A percentile compares a stretch with the other conserved stretches of the same genome.
Conservation (phyloP, 1,140 invertebrate genomes). For the Drosophila tropicalis region DNA sequence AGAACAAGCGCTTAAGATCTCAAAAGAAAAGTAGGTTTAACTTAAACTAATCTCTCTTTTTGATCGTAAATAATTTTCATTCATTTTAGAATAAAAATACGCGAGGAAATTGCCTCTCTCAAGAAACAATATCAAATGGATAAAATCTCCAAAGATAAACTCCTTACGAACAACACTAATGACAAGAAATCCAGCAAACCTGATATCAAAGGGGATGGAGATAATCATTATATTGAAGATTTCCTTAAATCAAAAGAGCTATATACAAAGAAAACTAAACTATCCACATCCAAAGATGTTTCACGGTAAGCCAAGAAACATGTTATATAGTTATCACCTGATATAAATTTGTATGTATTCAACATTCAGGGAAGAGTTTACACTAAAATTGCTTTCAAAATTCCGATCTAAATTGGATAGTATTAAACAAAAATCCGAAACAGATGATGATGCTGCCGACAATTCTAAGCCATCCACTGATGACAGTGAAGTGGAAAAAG, state of each 20-base stretch:
- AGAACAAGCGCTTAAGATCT: conserved; percentile 85
- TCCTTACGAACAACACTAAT: conserved; percentile 62
- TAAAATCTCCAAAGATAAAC: conserved; percentile 84
- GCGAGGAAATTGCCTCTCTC: conserved; percentile 89
- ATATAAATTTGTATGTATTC: background rate
- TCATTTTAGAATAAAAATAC: conserved; percentile 88
- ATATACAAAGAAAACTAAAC: conserved; percentile 88
- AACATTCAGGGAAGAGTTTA: conserved; percentile 87
- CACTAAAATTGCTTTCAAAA: conserved; percentile 90
- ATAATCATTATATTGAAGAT: conserved; percentile 85
- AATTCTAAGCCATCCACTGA: conserved; percentile 27
- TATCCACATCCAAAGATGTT: conserved; percentile 84
- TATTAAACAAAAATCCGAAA: conserved; percentile 86
- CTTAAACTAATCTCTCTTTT: background rate
- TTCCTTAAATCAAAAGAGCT: conserved; percentile 91
- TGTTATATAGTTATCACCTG: conserved; percentile 62
- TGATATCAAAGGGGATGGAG: conserved; percentile 73
- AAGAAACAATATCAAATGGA: conserved; percentile 89
- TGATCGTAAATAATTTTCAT: background rate
- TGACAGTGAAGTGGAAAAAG: conserved; percentile 79
- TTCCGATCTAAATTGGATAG: conserved; percentile 91
- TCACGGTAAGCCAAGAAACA: conserved; percentile 84
- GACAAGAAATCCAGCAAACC: conserved; percentile 83
- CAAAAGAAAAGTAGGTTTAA: conserved; percentile 87
- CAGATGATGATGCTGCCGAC: conserved; percentile 61